A percentile compares a stretch with the other conserved stretches of the same genome.
phyloP scores from a whole-genome alignment of 2,888 invertebrate genomes.

The Rhimphoctona megacephalus region DNA sequence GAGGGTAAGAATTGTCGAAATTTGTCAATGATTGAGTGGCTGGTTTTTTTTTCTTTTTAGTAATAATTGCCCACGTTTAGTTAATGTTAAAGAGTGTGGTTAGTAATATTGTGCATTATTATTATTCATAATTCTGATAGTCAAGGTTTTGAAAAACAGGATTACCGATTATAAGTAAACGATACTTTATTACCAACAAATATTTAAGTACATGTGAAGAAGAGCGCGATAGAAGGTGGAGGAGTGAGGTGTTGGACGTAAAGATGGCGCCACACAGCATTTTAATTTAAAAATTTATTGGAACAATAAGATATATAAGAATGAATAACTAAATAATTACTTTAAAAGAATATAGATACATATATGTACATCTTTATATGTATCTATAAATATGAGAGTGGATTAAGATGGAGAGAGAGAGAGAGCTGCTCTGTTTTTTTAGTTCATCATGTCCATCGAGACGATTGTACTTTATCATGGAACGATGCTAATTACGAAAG shows the following conservation, averaged over 20 bases:
- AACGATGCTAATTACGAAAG: background rate
- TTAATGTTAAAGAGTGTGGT: conserved; percentile 75
- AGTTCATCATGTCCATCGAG: background rate
- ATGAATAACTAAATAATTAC: conserved; percentile 77
- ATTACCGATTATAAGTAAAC: conserved; percentile 78
- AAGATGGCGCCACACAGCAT: conserved; percentile 72
- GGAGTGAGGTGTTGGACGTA: conserved; percentile 51
- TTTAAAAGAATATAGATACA: conserved; percentile 62
- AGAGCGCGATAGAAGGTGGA: conserved; percentile 48
- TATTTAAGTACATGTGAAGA: conserved; percentile 61
- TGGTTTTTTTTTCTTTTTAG: conserved; percentile 76
- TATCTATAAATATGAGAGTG: conserved; percentile 76
- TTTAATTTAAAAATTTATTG: conserved; percentile 78
- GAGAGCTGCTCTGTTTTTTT: background rate
- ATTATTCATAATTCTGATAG: conserved; percentile 60
- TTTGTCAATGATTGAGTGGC: conserved; percentile 68
- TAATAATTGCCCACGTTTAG: conserved; percentile 67
- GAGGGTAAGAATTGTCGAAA: conserved; percentile 69
- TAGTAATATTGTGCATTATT: conserved; percentile 77
- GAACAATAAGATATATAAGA: conserved; percentile 79
- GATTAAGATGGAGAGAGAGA: background rate
- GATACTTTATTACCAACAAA: conserved; percentile 77
- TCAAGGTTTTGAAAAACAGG: conserved; percentile 35
- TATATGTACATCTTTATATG: conserved; percentile 70
- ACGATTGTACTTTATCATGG: background rate